These are phyloP conservation scores for Cosmia trapezina DNA, from an alignment of 2,888 invertebrate species.

Conservation along the genomic window DNA sequence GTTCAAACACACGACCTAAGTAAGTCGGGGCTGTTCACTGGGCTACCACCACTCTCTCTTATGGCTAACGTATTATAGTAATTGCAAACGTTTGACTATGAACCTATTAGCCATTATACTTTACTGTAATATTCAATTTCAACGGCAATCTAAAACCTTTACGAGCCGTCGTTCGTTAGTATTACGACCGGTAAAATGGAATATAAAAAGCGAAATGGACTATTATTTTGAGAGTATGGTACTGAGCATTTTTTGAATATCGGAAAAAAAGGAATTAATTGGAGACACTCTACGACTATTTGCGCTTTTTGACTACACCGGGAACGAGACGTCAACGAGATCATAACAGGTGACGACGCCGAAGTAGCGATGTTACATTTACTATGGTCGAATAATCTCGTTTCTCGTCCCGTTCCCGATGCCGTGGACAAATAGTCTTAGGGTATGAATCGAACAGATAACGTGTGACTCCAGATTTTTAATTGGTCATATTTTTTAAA, in stretches of 20 bases:
- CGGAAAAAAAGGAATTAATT: neutral
- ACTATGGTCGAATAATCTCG: too few species aligned
- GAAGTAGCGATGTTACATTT: too few species aligned
- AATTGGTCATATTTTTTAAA: too few species aligned
- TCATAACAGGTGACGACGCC: too few species aligned
- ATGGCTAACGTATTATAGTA: neutral
- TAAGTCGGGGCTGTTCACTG: too few species aligned
- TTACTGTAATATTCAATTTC: constrained; percentile 28
- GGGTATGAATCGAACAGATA: too few species aligned
- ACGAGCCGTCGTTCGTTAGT: constrained; percentile 27
- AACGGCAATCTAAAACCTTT: constrained; percentile 20
- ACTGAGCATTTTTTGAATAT: constrained; percentile 17
- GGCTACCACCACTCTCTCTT: too few species aligned
- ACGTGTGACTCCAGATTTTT: too few species aligned
- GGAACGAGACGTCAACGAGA: too few species aligned
- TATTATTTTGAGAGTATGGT: constrained; percentile 13
- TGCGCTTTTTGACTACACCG: neutral
- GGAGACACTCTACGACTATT: neutral
- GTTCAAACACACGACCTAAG: too few species aligned
- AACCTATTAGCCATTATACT: neutral
- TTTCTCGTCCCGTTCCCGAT: too few species aligned
- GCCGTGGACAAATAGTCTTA: too few species aligned
- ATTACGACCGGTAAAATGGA: constrained; percentile 34
- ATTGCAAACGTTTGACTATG: neutral
- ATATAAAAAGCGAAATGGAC: constrained; percentile 37